A percentile compares a stretch with the other conserved stretches of the same genome.
Conservation (phyloP, 2,888 invertebrate species). For the Metacarcinus magister region DNA sequence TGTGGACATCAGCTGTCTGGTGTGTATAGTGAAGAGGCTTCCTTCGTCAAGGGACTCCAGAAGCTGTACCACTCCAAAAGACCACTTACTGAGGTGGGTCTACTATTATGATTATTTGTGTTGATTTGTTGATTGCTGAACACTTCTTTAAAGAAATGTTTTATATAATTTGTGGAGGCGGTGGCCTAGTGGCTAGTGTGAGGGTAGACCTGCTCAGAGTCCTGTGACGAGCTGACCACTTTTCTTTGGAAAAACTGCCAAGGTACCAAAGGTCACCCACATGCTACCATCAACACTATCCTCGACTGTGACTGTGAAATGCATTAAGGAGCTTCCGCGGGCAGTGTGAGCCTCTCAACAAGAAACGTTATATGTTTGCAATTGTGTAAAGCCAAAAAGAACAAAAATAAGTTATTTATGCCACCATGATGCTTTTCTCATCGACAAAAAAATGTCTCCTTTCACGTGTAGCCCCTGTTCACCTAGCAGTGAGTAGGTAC, state of each 20-base stretch:
- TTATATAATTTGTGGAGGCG: not conserved
- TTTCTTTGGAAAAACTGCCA: too few relatives aligned
- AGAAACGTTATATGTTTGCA: not conserved
- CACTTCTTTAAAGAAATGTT: not conserved
- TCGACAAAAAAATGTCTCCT: too few relatives aligned
- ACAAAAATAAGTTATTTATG: not conserved
- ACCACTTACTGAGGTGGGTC: constrained; percentile 69
- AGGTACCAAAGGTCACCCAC: too few relatives aligned
- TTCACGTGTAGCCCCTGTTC: too few relatives aligned
- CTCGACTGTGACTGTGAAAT: too few relatives aligned
- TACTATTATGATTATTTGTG: not conserved
- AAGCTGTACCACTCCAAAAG: constrained; percentile 69
- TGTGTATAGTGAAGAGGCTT: constrained; percentile 68
- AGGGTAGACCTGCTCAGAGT: too few relatives aligned
- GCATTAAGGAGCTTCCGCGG: too few relatives aligned
- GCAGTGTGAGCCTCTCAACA: too few relatives aligned
- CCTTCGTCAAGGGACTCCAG: constrained; percentile 67
- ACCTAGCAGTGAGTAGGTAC: too few relatives aligned
- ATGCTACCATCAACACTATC: too few relatives aligned
- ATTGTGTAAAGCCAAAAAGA: not conserved
- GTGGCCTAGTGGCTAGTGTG: too few relatives aligned
- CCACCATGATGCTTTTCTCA: not conserved
- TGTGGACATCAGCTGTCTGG: constrained; percentile 72
- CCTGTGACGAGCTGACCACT: too few relatives aligned
- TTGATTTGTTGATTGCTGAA: not conserved